These are phyloP conservation scores for Drosophila biarmipes DNA, from an alignment of 1,140 invertebrate species.

Conservation along the genomic window DNA sequence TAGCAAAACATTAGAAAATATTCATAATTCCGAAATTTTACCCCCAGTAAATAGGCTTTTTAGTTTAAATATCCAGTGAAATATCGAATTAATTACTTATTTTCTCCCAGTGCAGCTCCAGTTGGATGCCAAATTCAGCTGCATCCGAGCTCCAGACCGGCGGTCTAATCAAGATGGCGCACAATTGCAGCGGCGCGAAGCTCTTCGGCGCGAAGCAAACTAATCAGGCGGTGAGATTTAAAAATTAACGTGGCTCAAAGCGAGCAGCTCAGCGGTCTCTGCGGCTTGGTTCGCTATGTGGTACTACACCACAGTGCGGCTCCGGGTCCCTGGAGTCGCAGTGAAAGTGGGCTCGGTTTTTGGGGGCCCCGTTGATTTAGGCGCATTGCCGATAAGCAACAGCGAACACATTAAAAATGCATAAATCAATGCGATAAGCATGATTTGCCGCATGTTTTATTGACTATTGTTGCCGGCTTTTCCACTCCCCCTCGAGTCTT, in stretches of 20 bases:
- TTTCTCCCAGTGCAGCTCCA: constrained; percentile 11
- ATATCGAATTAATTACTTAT: not conserved
- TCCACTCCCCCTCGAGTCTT: constrained; percentile 6
- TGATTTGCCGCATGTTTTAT: constrained; percentile 84
- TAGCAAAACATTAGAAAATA: too few relatives aligned
- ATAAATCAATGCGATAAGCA: constrained; percentile 85
- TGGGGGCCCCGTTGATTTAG: constrained; percentile 73
- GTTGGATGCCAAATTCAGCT: constrained; percentile 9
- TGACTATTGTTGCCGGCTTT: constrained; percentile 73
- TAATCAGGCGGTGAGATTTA: constrained; percentile 85
- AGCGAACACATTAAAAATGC: constrained; percentile 84
- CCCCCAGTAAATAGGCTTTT: too few relatives aligned
- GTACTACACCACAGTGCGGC: not conserved
- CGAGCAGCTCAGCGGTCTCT: constrained; percentile 22
- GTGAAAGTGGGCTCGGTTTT: constrained; percentile 68
- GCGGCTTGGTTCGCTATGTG: not conserved
- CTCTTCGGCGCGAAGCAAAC: constrained; percentile 66
- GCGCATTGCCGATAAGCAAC: constrained; percentile 81
- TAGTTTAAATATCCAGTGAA: too few relatives aligned
- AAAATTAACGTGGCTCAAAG: constrained; percentile 80
- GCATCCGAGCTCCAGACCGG: constrained; percentile 25
- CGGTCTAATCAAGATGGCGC: constrained; percentile 77
- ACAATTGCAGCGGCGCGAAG: constrained; percentile 54
- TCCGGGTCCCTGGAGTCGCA: constrained; percentile 27
- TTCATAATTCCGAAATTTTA: too few relatives aligned